Base-by-base conservation (phyloP, 1,140 invertebrate species). In the Eubasilissa regina region DNA sequence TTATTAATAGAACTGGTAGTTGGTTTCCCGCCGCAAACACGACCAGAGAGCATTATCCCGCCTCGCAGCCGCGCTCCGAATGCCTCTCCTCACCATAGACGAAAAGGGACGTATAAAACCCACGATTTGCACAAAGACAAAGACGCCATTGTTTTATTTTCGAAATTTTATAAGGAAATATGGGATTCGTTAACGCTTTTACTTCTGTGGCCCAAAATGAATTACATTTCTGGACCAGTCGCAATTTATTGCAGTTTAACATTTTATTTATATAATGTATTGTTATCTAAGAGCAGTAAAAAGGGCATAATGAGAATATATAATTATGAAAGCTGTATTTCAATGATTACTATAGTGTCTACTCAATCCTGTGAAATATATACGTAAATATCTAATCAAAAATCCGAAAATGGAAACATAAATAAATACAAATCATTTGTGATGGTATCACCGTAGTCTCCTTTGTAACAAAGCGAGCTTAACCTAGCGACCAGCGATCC, bases 151-250 rank as follows among this genome's bases (percentile, higher is more conserved):
- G 51, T 73, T 56, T 73, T 56, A 73, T 73, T 35, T 73, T 35
- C 25, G 21, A 55, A 73, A 44, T 68, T 68, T 68, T 55, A 73
- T 73, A 44, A 56, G 51, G 70, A 73, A 73, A 25, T 73, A 73
- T 73, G 70, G 9, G 51, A 70, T 48, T 73, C 70, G 51, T 73
- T 73, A 55, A 25, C 48, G 25, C n/a, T 73, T 35, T 73, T 55
- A 12, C 17, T 25, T 7, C 19, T 25, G 58, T 13, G 17, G 9
- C 25, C 19, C 19, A 10, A 35, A 60, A 62, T 35, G 19, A 66
- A 66, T 66, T 66, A n/a, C 62, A 66, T 66, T 21, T 25, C 25
- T 25, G 17, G 53, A 13, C 17, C 9, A 7, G 58, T 13, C n/a
- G 66, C 17, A 15, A 70, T 70, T 70, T 48, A 48, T 13, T 12